These are phyloP conservation scores for Sardinella longiceps DNA, from an alignment of 2,797 vertebrate species.

Conservation along the genomic window DNA sequence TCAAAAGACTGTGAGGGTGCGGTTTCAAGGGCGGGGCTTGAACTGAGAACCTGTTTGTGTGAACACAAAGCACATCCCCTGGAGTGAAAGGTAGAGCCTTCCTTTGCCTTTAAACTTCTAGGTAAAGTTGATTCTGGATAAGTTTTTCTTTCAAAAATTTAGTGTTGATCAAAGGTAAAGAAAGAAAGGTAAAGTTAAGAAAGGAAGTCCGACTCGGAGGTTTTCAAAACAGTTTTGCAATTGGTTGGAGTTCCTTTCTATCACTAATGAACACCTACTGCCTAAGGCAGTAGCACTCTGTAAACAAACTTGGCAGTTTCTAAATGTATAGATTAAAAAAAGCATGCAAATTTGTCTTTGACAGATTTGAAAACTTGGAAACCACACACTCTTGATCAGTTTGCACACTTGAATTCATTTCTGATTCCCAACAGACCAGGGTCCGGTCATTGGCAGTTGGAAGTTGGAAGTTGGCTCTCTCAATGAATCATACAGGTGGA, in stretches of 20 bases:
- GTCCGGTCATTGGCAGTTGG: neutral
- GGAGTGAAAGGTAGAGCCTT: neutral
- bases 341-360: too few relatives aligned
- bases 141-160: neutral
- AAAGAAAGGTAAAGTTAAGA: too few relatives aligned
- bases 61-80: neutral
- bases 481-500: neutral
- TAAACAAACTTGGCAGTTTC: too few relatives aligned
- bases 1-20: neutral
- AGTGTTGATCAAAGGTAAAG: neutral
- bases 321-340: too few relatives aligned
- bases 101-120: neutral
- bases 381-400: neutral
- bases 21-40: neutral
- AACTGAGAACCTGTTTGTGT: conserved; percentile 13
- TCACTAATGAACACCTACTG: too few relatives aligned
- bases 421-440: neutral
- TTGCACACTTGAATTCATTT: neutral
- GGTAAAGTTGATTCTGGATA: neutral
- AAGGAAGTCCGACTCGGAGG: too few relatives aligned
- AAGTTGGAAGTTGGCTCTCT: neutral
- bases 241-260: too few relatives aligned
- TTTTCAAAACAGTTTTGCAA: too few relatives aligned
- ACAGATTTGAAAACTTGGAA: too few relatives aligned
- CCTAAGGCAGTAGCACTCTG: too few relatives aligned